phyloP scores from a whole-genome alignment of 2,888 invertebrate genomes.

The Iselma pallidipennis region DNA sequence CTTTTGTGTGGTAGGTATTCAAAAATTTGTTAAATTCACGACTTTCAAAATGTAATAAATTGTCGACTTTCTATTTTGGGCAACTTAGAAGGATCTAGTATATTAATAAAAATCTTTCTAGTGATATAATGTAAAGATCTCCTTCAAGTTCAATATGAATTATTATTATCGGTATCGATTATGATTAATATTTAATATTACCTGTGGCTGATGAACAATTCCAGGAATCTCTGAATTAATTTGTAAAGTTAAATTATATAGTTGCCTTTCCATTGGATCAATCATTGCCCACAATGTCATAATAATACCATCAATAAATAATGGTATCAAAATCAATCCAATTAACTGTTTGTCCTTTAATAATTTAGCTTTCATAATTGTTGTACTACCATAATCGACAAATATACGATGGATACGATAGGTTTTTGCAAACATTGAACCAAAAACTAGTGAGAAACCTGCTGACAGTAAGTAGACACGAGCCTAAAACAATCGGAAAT shows the following conservation, averaged over 20 bases:
- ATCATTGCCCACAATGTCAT: slow-evolving; percentile 82
- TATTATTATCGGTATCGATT: no score
- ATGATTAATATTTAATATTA: slow-evolving; percentile 43
- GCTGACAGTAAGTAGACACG: slow-evolving; percentile 87
- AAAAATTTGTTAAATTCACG: no score
- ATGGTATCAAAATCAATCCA: slow-evolving; percentile 77
- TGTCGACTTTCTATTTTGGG: no score
- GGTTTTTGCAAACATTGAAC: slow-evolving; percentile 94
- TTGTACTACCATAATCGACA: slow-evolving; percentile 78
- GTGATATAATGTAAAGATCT: no score
- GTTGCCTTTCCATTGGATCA: slow-evolving; percentile 85
- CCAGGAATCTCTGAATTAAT: slow-evolving; percentile 77
- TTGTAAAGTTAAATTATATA: slow-evolving; percentile 81
- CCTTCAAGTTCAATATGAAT: no score
- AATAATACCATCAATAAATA: slow-evolving; percentile 81
- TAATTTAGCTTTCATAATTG: slow-evolving; percentile 86
- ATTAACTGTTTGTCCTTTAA: slow-evolving; percentile 89
- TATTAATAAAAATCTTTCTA: no score
- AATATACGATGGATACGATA: slow-evolving; percentile 92
- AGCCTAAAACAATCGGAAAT: no score
- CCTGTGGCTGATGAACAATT: slow-evolving; percentile 85
- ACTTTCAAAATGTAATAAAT: no score
- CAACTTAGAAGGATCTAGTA: no score
- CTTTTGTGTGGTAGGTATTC: no score
- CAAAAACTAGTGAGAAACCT: slow-evolving; percentile 89